phyloP scores from a whole-genome alignment of 2,888 invertebrate species.

The Eugnorisma glareosa region DNA sequence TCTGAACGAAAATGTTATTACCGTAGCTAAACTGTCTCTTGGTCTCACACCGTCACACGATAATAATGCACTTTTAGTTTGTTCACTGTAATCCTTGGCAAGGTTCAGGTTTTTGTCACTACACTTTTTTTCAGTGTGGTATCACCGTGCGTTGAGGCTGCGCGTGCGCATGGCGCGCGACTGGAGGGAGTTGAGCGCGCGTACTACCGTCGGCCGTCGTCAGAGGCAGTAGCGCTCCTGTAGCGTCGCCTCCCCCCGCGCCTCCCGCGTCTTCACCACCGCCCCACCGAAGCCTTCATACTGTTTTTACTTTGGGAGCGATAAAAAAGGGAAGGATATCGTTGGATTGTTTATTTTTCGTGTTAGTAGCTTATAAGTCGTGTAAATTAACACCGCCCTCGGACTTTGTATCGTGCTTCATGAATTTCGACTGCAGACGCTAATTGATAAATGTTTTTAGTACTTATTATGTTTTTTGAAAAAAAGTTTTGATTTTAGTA shows the following conservation, averaged over 20 bases:
- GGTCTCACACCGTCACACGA: slow-evolving; percentile 69
- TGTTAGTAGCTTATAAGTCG: slow-evolving; percentile 89
- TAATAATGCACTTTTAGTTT: slow-evolving; percentile 67
- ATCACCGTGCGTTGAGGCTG: slow-evolving; percentile 77
- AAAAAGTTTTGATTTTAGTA: slow-evolving; percentile 33
- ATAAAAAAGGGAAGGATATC: slow-evolving; percentile 89
- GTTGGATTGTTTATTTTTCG: slow-evolving; percentile 88
- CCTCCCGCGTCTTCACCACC: slow-evolving; percentile 63
- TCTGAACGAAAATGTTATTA: slow-evolving; percentile 77
- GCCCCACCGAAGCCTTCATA: slow-evolving; percentile 82
- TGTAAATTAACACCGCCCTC: slow-evolving; percentile 88
- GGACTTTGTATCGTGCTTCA: slow-evolving; percentile 77
- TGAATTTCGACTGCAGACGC: slow-evolving; percentile 79
- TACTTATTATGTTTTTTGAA: slow-evolving; percentile 56
- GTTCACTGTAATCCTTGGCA: slow-evolving; percentile 86
- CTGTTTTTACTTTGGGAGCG: slow-evolving; percentile 86
- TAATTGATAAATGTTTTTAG: slow-evolving; percentile 78
- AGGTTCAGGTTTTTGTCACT: slow-evolving; percentile 70
- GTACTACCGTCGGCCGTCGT: slow-evolving; percentile 86
- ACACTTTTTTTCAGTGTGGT: slow-evolving; percentile 71
- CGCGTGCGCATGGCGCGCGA: slow-evolving; percentile 87
- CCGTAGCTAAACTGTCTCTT: slow-evolving; percentile 76
- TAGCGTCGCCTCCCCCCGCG: slow-evolving; percentile 74
- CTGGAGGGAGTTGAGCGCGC: slow-evolving; percentile 87
- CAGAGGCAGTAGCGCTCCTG: slow-evolving; percentile 90